A percentile compares a stretch with the other conserved stretches of the same genome.
Evolutionary conservation across 2,113 vertebrate genomes (phyloP).

Genomic region (Dissostichus mawsoni): DNA sequence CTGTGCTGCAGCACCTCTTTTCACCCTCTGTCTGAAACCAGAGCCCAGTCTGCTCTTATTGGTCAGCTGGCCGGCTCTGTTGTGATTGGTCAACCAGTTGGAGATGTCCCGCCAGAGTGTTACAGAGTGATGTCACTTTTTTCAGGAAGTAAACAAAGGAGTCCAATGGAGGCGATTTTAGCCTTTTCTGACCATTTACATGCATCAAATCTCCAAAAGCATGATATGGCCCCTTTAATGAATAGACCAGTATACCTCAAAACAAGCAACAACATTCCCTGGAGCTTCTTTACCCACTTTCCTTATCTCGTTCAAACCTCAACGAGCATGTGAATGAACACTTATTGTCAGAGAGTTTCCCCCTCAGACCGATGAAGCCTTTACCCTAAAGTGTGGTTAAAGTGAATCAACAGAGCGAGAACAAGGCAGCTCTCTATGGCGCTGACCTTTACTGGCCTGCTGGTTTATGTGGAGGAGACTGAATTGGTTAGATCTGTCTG

Average conservation of each 20-base stretch:
- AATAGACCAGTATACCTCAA: background rate
- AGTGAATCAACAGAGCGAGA: conserved; percentile 30
- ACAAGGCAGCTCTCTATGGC: conserved; percentile 50
- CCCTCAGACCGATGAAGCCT: conserved; percentile 12
- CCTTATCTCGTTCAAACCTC: conserved; percentile 8
- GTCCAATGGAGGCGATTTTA: no score
- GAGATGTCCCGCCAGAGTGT: no score
- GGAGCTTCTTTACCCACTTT: background rate
- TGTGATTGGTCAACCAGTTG: no score
- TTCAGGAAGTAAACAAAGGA: no score
- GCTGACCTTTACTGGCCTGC: conserved; percentile 44
- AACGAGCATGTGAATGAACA: conserved; percentile 6
- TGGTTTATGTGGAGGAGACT: conserved; percentile 30
- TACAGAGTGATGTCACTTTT: no score
- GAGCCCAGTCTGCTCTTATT: no score
- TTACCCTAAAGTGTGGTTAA: conserved; percentile 11
- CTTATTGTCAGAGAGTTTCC: conserved; percentile 11
- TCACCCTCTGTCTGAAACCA: no score
- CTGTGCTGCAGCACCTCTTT: no score
- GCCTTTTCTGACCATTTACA: no score
- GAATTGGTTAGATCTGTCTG: conserved; percentile 19
- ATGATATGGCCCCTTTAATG: no score
- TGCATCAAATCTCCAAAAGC: no score
- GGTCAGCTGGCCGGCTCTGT: no score
- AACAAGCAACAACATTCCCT: background rate